phyloP scores from a whole-genome alignment of 1,140 invertebrate species.

The Oryzaephilus surinamensis region DNA sequence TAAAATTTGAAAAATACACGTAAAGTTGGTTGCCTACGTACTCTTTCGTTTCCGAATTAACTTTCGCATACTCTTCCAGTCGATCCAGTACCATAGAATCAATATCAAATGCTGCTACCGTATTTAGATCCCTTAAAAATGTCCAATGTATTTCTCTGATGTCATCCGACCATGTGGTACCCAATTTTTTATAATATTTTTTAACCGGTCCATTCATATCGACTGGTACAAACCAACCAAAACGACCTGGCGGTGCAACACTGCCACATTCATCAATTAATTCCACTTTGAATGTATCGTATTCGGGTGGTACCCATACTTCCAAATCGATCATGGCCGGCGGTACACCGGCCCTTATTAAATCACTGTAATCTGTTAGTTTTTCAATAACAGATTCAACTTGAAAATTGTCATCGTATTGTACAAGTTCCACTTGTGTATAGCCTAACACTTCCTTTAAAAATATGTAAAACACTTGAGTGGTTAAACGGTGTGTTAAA shows the following conservation, averaged over 20 bases:
- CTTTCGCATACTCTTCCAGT: conserved; percentile 1
- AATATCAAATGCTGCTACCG: conserved; percentile 39
- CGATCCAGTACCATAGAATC: conserved; percentile 8
- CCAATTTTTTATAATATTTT: conserved; percentile 15
- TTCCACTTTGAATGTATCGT: conserved; percentile 38
- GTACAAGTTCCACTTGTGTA: conserved; percentile 40
- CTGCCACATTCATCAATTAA: conserved; percentile 49
- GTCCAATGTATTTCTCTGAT: conserved; percentile 39
- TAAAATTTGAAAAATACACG: background rate
- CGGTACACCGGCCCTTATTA: conserved; percentile 29
- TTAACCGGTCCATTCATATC: conserved; percentile 29
- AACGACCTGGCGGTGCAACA: conserved; percentile 50
- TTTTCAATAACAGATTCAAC: conserved; percentile 15
- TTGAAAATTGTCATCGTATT: conserved; percentile 39
- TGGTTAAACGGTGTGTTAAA: conserved; percentile 47
- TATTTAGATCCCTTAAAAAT: conserved; percentile 37
- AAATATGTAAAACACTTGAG: conserved; percentile 50
- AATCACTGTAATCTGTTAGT: conserved; percentile 8
- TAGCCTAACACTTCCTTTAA: conserved; percentile 53
- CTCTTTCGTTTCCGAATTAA: conserved; percentile 8
- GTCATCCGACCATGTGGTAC: conserved; percentile 8
- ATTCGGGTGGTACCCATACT: conserved; percentile 52
- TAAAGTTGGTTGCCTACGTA: no score
- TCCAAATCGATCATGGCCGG: conserved; percentile 60
- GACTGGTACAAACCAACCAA: conserved; percentile 60